phyloP scores from a whole-genome alignment of 2,888 invertebrate species.

The Diarsia brunnea region DNA sequence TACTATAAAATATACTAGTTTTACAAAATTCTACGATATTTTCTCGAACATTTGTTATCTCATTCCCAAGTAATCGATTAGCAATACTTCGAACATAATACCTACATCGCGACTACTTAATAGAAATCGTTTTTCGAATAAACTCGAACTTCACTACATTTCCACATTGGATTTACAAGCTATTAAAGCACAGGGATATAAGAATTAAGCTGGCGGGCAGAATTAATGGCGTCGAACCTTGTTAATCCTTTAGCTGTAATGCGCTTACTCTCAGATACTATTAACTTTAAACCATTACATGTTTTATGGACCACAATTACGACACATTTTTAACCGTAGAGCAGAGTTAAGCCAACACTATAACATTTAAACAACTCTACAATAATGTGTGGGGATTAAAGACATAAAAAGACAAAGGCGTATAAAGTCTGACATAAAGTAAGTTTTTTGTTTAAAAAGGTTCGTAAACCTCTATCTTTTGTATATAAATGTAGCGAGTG shows the following conservation, averaged over 20 bases:
- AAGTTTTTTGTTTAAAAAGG: conserved; percentile 52
- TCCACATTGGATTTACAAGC: conserved; percentile 54
- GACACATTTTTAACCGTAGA: conserved; percentile 36
- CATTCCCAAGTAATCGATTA: conserved; percentile 14
- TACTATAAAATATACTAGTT: conserved; percentile 4
- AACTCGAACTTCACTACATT: conserved; percentile 38
- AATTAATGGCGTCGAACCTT: conserved; percentile 63
- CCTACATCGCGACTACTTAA: conserved; percentile 24
- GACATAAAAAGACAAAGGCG: conserved; percentile 39
- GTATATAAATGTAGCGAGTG: conserved; percentile 34
- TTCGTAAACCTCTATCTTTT: conserved; percentile 29
- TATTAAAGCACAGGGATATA: conserved; percentile 58
- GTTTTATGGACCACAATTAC: conserved; percentile 49
- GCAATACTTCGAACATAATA: neutral
- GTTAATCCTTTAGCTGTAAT: conserved; percentile 65
- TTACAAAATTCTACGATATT: neutral
- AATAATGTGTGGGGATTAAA: conserved; percentile 33
- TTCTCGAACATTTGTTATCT: conserved; percentile 11
- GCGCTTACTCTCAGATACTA: conserved; percentile 65
- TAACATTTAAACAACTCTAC: conserved; percentile 40
- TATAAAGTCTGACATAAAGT: conserved; percentile 46
- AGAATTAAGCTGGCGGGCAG: conserved; percentile 59
- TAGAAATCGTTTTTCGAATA: conserved; percentile 19
- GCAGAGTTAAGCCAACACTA: conserved; percentile 44
- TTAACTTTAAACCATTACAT: conserved; percentile 53